Conservation (phyloP, 2,888 invertebrate genomes). For the Spodoptera exigua region DNA sequence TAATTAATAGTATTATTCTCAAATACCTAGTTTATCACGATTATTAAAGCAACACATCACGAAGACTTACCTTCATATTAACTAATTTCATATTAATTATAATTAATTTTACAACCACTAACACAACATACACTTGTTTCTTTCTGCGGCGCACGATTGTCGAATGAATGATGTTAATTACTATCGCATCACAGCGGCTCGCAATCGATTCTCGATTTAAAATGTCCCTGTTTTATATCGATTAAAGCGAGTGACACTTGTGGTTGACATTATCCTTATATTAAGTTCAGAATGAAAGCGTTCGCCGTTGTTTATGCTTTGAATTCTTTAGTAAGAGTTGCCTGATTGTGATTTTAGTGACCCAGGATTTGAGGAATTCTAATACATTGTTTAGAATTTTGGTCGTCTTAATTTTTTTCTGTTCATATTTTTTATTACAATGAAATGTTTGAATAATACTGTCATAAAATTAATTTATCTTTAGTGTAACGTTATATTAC, state of each 20-base stretch:
- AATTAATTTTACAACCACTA: conserved; percentile 41
- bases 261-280: conserved; percentile 7
- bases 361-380: too few relatives aligned
- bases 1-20: background rate
- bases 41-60: conserved; percentile 13
- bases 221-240: conserved; percentile 39
- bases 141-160: conserved; percentile 49
- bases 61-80: conserved; percentile 58
- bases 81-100: conserved; percentile 24
- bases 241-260: conserved; percentile 25
- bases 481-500: too few relatives aligned
- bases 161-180: conserved; percentile 57
- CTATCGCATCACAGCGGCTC: conserved; percentile 29
- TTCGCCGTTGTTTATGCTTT: background rate
- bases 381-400: too few relatives aligned
- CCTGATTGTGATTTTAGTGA: too few relatives aligned
- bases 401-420: conserved; percentile 2
- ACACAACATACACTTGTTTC: conserved; percentile 51
- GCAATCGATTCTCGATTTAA: conserved; percentile 51
- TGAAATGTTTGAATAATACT: too few relatives aligned
- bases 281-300: background rate
- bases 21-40: conserved; percentile 3
- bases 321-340: too few relatives aligned
- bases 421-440: too few relatives aligned
- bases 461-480: too few relatives aligned